These are phyloP conservation scores for Dendrophyllia cribrosa DNA, from an alignment of 64 coral and sea anemone species.

Conservation along the genomic window DNA sequence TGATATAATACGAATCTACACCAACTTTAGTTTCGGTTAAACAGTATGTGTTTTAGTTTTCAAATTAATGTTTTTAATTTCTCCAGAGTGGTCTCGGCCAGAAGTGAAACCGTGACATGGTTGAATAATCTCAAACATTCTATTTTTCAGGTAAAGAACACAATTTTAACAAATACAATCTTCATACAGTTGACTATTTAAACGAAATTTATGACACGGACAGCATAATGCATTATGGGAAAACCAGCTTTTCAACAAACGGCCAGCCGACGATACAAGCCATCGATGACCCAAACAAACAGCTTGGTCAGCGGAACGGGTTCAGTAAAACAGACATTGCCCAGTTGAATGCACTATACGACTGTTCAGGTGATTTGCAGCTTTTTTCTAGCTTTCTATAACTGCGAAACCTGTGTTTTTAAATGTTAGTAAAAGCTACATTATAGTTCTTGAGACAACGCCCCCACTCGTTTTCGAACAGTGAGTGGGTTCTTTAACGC, in stretches of 20 bases:
- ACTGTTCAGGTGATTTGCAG: constrained; percentile 69
- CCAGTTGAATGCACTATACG: constrained; percentile 82
- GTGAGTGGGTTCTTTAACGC: too few species aligned
- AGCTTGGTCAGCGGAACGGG: constrained; percentile 61
- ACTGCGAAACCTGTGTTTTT: neutral
- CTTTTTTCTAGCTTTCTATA: neutral
- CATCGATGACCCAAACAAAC: constrained; percentile 18
- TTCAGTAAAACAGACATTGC: constrained; percentile 83
- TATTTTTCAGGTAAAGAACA: constrained; percentile 69
- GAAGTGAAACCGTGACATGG: too few species aligned
- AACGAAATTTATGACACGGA: constrained; percentile 80
- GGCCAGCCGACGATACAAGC: constrained; percentile 69
- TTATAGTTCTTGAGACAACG: too few species aligned
- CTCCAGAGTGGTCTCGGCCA: too few species aligned
- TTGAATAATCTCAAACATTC: neutral
- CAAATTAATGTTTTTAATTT: too few species aligned
- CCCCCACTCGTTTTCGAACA: too few species aligned
- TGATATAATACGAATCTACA: too few species aligned
- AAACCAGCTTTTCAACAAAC: constrained; percentile 63
- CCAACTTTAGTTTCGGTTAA: too few species aligned
- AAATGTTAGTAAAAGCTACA: too few species aligned
- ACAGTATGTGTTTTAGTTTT: too few species aligned
- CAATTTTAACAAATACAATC: constrained; percentile 88
- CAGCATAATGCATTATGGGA: constrained; percentile 94
- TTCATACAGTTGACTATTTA: constrained; percentile 61